These are phyloP conservation scores for Oreochromis mossambicus DNA, from an alignment of 2,797 vertebrate species.

Conservation along the genomic window DNA sequence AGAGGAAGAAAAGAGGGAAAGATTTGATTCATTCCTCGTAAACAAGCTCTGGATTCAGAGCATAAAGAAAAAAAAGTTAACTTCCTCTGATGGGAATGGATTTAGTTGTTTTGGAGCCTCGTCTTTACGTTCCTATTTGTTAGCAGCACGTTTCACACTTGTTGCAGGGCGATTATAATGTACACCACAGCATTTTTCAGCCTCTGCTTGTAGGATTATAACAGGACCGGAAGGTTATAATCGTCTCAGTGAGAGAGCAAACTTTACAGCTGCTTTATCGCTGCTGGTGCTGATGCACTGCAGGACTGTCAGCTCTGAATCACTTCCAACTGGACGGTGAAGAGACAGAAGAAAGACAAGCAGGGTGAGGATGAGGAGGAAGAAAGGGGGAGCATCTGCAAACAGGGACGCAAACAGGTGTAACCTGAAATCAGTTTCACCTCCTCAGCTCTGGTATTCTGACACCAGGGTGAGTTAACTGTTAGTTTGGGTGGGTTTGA, in stretches of 20 bases:
- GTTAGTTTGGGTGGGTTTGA: neutral
- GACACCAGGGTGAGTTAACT: conserved; percentile 8
- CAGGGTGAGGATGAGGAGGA: neutral
- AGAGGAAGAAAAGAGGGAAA: neutral
- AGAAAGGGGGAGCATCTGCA: conserved; percentile 7
- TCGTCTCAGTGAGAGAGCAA: conserved; percentile 9
- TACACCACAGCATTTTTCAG: neutral
- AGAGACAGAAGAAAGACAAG: neutral
- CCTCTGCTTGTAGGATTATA: neutral
- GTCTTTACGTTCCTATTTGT: neutral
- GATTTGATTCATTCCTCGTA: neutral
- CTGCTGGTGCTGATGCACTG: neutral
- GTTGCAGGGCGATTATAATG: neutral
- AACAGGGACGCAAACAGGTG: conserved; percentile 52
- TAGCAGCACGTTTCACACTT: neutral
- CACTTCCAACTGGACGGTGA: neutral
- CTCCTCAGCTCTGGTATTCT: conserved; percentile 42
- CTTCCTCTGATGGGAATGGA: neutral
- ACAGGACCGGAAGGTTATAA: no score
- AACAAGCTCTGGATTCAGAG: neutral
- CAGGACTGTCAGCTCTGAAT: conserved; percentile 2
- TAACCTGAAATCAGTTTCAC: conserved; percentile 69
- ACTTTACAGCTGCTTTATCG: neutral
- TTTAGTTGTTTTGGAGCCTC: neutral
- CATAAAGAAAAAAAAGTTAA: neutral